Evolutionary conservation across 2,113 vertebrate genomes (phyloP), one percentile per base, ranked within the genome.

Genomic region (Prunella fulvescens): DNA sequence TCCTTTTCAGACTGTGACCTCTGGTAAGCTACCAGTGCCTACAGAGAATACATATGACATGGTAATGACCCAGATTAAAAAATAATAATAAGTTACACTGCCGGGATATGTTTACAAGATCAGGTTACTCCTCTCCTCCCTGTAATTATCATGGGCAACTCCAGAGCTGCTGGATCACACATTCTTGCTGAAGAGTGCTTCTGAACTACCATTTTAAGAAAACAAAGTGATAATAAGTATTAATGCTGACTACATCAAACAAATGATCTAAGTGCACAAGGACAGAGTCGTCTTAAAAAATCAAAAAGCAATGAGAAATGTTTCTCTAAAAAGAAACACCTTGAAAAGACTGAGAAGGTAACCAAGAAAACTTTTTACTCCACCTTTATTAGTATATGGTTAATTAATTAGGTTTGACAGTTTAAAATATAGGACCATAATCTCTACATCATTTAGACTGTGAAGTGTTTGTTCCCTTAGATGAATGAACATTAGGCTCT

Each of bases 11-110:
- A 48, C 69, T 66, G 42, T 92, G 88, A 78, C 78, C 76, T 80
- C 80, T 73, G 47, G 67, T 62, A 71, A 86, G 7, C 17, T 71
- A 81, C 64, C 80, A 81, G 51, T 4, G 1, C 81, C 83, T 83
- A 86, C 76, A 71, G 64, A 93, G 82, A 93, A 66, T 64, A 74
- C 28, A 11, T 64, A 83, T 74, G 92, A 93, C 95, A 94, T 51
- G 72, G 33, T 95, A 95, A 94, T 95, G 94, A 96, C 88, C 94
- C 92, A 94, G 86, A 96, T 97, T 96, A 97, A 96, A 97, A 86
- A 97, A 94, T 96, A 97, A 96, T 96, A 86, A 93, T 74, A 93
- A 88, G 47, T 66, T 90, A 83, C 86, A 54, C 86, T 86, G 83
- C 88, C 72, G 0, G 0, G 94, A n/a, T 97, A 94, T 40, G 86